A percentile compares a stretch with the other conserved stretches of the same genome.
Evolutionary conservation across 2,113 vertebrate genomes (phyloP).

Genomic region (Columba livia): DNA sequence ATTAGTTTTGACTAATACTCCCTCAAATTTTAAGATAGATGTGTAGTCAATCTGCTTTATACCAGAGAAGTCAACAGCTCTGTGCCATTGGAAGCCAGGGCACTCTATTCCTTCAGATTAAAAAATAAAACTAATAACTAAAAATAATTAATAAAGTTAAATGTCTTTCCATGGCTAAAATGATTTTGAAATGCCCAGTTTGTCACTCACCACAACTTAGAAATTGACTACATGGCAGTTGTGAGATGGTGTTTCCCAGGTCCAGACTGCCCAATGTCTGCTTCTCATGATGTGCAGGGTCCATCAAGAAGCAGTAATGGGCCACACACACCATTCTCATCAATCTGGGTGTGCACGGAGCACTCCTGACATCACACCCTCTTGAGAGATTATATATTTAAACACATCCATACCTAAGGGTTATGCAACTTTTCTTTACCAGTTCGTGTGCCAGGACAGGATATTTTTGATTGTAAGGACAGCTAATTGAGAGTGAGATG

Average conservation of each 20-base stretch:
- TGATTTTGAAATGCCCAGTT: neutral
- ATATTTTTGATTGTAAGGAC: neutral
- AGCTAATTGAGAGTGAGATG: neutral
- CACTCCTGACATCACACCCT: too few species aligned
- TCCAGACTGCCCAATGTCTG: neutral
- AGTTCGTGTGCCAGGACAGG: neutral
- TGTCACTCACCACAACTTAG: neutral
- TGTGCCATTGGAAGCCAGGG: neutral
- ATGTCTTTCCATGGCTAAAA: neutral
- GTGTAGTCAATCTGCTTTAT: neutral
- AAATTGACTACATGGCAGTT: neutral
- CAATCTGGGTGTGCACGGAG: neutral
- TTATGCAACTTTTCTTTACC: neutral
- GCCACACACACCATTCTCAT: fast-evolving
- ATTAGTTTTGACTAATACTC: neutral
- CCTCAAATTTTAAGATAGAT: neutral
- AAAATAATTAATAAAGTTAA: neutral
- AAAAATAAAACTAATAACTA: neutral
- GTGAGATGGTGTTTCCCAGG: neutral
- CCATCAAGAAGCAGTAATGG: neutral
- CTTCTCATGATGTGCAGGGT: neutral
- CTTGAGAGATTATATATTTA: neutral
- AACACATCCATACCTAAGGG: neutral
- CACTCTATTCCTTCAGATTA: neutral
- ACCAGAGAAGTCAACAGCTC: neutral